Evolutionary conservation across 2,113 vertebrate genomes (phyloP).

Genomic region (Sapayoa aenigma): DNA sequence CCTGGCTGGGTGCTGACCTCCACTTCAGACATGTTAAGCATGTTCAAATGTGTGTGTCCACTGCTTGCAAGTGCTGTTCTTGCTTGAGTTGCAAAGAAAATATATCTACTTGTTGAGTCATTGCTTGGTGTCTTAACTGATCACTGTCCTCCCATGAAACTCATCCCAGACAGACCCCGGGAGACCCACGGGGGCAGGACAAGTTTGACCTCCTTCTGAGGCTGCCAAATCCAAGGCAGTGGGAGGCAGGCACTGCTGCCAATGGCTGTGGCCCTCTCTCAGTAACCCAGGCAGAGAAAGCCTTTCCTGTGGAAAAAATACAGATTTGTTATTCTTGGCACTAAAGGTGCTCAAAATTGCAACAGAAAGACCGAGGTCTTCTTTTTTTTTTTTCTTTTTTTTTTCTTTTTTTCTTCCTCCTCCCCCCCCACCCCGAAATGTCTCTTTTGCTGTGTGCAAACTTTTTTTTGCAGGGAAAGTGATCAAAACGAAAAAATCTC

Average conservation of each 20-base stretch:
- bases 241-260: rapidly evolving
- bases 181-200: rapidly evolving
- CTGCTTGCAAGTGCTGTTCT: neutral
- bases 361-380: neutral
- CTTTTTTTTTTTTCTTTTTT: rapidly evolving
- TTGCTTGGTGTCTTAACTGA: neutral
- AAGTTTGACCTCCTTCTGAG: rapidly evolving
- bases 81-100: neutral
- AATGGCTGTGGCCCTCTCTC: rapidly evolving
- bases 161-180: neutral
- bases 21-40: rapidly evolving
- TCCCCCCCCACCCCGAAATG: no score
- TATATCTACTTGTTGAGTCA: rapidly evolving
- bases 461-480: neutral
- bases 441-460: neutral
- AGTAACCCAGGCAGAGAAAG: neutral
- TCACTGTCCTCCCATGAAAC: neutral
- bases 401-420: neutral
- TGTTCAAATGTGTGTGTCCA: rapidly evolving
- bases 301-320: neutral
- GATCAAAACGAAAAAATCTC: neutral
- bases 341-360: neutral
- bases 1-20: neutral
- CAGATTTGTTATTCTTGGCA: neutral
- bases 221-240: rapidly evolving